Evolutionary conservation across 2,113 vertebrate genomes (phyloP), one percentile per base, ranked within the genome.

Genomic region (Notothenia rossii): DNA sequence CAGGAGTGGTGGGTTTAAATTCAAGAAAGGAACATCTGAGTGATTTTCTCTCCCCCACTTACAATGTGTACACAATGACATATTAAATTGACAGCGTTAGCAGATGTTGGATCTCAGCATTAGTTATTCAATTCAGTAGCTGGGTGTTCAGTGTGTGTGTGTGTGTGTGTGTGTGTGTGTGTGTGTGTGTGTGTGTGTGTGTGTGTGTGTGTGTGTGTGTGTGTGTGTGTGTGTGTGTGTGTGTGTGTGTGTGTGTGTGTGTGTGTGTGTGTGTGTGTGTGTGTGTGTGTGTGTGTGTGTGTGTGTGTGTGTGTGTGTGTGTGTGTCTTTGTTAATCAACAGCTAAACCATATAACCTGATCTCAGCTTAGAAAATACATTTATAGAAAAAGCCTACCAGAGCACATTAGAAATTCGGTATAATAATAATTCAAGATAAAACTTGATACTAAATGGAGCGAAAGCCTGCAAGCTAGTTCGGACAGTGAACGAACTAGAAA

Each of bases 291-390:
- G 77, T 66, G 22, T 86, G 84, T 86, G 72, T 72, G 49, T 50
- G 46, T 74, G 72, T 72, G 49, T 50, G 46, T 74, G 36, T 36
- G 36, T 36, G 36, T 36, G 36, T 61, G 18, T 82, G 77, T 66
- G 22, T 86, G 84, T 86, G 72, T 72, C n/a, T n/a, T n/a, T 46
- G 46, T 71, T 78, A 89, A 89, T 92, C 85, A 92, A 82, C 77
- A 77, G 70, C 64, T 64, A 80, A 85, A 86, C 69, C 67, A 75
- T 64, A 85, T 85, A 75, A 83, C 85, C 73, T 75, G 76, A 72
- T 81, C n/a, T 65, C 45, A 5, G 55, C 67, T 64, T 14, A 53
- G 56, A 49, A 62, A 25, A n/a, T 25, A 79, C 22, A 68, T 59
- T 53, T 73, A 56, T 58, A 66, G n/a, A n/a, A 85, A 12, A 70